Conservation (phyloP, 2,888 invertebrate genomes). For the Meta bourneti region DNA sequence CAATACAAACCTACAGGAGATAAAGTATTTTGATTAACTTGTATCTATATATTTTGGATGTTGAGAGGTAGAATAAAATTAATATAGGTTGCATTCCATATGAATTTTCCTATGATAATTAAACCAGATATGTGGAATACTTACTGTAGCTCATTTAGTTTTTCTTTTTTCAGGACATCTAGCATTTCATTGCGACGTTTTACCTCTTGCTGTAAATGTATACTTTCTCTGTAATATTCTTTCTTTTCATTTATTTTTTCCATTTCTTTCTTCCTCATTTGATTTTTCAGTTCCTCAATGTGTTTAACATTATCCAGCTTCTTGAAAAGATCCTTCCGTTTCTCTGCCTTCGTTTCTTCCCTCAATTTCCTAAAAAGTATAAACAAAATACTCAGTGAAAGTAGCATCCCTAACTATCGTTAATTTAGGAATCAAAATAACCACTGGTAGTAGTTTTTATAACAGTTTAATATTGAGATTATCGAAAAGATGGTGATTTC, state of each 20-base stretch:
- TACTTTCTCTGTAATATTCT: constrained; percentile 55
- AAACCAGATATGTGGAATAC: not conserved
- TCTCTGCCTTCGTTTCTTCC: constrained; percentile 49
- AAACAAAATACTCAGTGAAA: not conserved
- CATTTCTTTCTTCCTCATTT: constrained; percentile 65
- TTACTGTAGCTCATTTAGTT: constrained; percentile 60
- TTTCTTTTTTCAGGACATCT: constrained; percentile 60
- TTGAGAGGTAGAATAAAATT: too few relatives aligned
- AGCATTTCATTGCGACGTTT: constrained; percentile 59
- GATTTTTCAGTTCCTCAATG: constrained; percentile 52
- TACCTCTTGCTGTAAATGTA: constrained; percentile 60
- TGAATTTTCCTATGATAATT: too few relatives aligned
- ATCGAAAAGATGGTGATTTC: too few relatives aligned
- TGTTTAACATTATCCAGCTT: constrained; percentile 63
- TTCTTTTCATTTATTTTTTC: constrained; percentile 68
- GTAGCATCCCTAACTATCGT: not conserved
- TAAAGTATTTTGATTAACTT: too few relatives aligned
- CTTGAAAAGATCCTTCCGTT: constrained; percentile 39
- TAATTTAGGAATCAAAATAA: too few relatives aligned
- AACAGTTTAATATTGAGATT: too few relatives aligned
- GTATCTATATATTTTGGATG: too few relatives aligned
- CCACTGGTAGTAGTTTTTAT: too few relatives aligned
- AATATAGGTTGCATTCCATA: too few relatives aligned
- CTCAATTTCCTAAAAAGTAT: constrained; percentile 53
- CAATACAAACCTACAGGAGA: too few relatives aligned